These are phyloP conservation scores for Phenacoccus solenopsis DNA, from an alignment of 1,140 invertebrate species.

Conservation along the genomic window DNA sequence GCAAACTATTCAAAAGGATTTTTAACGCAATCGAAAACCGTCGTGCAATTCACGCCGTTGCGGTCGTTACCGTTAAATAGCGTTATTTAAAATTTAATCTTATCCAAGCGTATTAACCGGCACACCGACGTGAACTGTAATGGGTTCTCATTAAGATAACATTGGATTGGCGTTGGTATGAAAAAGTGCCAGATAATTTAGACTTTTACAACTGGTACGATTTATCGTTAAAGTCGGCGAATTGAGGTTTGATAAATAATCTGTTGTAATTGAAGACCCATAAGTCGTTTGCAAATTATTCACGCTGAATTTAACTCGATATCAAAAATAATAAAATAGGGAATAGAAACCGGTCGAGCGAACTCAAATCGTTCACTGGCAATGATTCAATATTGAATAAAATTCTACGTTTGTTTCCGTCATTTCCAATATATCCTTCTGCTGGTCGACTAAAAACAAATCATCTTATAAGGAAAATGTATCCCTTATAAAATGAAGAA, in stretches of 20 bases:
- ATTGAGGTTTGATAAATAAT: background rate
- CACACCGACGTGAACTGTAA: too few species aligned
- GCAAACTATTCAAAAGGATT: too few species aligned
- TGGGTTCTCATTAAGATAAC: too few species aligned
- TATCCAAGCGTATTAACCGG: too few species aligned
- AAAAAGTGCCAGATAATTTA: too few species aligned
- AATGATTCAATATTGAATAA: background rate
- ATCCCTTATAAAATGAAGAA: too few species aligned
- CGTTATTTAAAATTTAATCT: background rate
- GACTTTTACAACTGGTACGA: too few species aligned
- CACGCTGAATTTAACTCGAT: background rate
- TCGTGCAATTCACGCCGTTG: too few species aligned
- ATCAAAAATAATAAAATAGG: background rate
- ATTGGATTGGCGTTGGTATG: too few species aligned
- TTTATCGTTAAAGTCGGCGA: background rate
- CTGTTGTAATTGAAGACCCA: background rate
- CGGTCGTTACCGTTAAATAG: background rate
- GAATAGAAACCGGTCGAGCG: background rate
- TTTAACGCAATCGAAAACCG: too few species aligned
- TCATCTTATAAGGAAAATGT: too few species aligned
- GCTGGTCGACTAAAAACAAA: background rate
- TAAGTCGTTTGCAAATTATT: background rate
- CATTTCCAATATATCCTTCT: background rate
- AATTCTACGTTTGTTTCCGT: background rate
- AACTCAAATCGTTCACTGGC: background rate